Conservation (phyloP, 2,113 vertebrate species). For the Columba janthina region DNA sequence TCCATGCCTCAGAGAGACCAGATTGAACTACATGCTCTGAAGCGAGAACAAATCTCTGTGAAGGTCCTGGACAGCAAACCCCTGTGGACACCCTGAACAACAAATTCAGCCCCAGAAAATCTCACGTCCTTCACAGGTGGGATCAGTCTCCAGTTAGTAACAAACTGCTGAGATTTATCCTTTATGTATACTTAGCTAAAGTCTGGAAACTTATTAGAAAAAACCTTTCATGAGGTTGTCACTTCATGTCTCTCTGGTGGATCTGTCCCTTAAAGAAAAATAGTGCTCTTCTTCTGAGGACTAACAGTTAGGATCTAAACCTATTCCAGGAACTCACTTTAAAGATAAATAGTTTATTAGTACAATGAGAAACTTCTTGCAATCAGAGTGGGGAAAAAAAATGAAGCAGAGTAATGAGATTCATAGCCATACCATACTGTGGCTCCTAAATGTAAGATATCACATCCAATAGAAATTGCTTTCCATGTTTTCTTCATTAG, state of each 20-base stretch:
- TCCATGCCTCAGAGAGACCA: not conserved
- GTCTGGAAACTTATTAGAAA: not conserved
- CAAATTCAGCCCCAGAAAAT: not conserved
- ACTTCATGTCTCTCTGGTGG: not conserved
- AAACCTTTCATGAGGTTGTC: not conserved
- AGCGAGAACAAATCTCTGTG: not conserved
- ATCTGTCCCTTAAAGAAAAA: not conserved
- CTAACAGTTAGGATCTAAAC: not conserved
- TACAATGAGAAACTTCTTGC: not conserved
- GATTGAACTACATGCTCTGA: not conserved
- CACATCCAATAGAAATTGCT: not conserved
- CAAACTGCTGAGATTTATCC: not conserved
- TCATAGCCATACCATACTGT: not conserved
- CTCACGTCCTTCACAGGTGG: not conserved
- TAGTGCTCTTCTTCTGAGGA: not conserved
- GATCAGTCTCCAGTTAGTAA: not conserved
- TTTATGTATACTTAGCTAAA: not conserved
- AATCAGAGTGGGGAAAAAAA: not conserved
- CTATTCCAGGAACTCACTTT: not conserved
- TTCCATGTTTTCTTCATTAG: not conserved
- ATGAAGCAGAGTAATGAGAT: not conserved
- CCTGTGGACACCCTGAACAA: not conserved
- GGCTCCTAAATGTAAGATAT: not conserved
- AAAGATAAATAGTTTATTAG: not conserved
- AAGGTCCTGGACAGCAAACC: not conserved